Conservation (phyloP, 2,797 vertebrate species). For the Sylvilagus floridanus region DNA sequence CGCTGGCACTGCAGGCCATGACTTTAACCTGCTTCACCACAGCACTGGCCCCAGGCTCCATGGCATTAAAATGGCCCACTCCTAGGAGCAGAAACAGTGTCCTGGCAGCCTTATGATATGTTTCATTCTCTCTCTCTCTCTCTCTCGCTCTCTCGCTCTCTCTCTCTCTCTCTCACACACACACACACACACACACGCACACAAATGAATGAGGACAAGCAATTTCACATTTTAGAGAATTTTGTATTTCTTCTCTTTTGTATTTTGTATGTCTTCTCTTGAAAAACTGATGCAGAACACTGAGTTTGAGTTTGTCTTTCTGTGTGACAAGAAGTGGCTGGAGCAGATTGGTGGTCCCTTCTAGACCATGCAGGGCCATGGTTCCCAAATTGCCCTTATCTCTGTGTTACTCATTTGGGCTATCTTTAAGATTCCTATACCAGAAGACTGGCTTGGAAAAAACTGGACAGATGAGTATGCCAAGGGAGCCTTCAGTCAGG, state of each 20-base stretch:
- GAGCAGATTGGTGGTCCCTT: not conserved
- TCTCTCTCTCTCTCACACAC: no score
- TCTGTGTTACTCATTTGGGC: not conserved
- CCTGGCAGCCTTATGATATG: not conserved
- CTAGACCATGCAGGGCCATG: not conserved
- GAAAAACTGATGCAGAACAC: conserved; percentile 7
- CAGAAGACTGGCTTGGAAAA: not conserved
- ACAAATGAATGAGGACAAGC: not conserved
- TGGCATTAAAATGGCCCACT: not conserved
- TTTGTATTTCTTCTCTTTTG: not conserved
- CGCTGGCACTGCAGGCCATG: no score
- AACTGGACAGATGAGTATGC: not conserved
- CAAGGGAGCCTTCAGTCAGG: not conserved
- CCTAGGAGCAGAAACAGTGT: not conserved
- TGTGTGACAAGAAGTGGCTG: not conserved
- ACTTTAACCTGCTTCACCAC: no score
- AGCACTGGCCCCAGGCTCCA: not conserved
- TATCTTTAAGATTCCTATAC: not conserved
- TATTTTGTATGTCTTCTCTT: not conserved
- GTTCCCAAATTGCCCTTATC: not conserved
- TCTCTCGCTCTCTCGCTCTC: no score
- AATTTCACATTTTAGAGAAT: conserved; percentile 3
- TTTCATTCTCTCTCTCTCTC: not conserved
- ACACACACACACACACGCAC: no score
- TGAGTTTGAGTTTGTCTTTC: not conserved